These are phyloP conservation scores for Pygoscelis antarcticus DNA, from an alignment of 2,113 vertebrate species.

Conservation along the genomic window DNA sequence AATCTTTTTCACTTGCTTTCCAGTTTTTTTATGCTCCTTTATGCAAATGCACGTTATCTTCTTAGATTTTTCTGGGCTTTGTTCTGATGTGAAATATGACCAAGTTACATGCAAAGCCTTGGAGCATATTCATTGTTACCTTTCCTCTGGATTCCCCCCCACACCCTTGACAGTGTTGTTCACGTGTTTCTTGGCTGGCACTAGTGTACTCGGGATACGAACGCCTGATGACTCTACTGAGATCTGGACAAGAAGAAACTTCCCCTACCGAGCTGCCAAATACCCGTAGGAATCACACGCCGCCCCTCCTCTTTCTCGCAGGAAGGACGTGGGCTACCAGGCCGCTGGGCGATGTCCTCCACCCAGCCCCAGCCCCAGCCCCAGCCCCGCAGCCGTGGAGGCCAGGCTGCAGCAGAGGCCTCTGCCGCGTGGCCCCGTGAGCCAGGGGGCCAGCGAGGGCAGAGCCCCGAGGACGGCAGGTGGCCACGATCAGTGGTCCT, in stretches of 20 bases:
- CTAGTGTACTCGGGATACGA: not conserved
- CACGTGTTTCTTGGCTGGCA: not conserved
- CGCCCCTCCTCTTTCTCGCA: fast-evolving
- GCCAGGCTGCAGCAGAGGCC: not conserved
- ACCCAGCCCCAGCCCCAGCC: not conserved
- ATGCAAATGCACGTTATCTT: not conserved
- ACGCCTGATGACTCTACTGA: not conserved
- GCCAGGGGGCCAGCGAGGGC: fast-evolving
- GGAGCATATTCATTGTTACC: not conserved
- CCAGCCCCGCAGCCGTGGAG: not conserved
- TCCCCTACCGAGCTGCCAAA: not conserved
- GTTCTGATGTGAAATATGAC: not conserved
- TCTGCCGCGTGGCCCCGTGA: fast-evolving
- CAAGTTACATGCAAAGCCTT: not conserved
- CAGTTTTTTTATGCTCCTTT: not conserved
- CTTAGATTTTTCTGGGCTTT: not conserved
- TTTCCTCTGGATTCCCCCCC: not conserved
- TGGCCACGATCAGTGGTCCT: too few relatives aligned
- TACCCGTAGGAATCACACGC: fast-evolving
- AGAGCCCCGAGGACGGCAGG: fast-evolving
- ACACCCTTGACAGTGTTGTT: not conserved
- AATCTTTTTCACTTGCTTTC: not conserved
- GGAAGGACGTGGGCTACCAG: not conserved
- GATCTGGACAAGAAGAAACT: not conserved
- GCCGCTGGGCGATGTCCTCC: not conserved